Percentiles rank a stretch among this genome's conserved stretches.
These are phyloP conservation scores for Drosophila repleta DNA, from an alignment of 1,140 invertebrate species.

Conservation along the genomic window DNA sequence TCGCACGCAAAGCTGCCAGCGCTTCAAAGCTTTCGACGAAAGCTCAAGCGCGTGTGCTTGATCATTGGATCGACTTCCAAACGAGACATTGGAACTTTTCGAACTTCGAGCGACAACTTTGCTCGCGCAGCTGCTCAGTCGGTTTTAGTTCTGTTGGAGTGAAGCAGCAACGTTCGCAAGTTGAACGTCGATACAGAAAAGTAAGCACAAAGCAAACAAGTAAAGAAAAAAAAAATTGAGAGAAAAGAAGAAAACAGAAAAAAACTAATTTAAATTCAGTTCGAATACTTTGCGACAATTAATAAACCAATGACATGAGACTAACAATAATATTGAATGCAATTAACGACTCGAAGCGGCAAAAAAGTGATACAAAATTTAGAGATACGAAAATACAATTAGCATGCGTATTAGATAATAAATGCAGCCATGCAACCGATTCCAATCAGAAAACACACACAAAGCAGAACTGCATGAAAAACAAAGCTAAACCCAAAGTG, in stretches of 20 bases:
- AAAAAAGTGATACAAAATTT: slow-evolving; percentile 56
- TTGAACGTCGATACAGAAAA: slow-evolving; percentile 70
- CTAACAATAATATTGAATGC: slow-evolving; percentile 1
- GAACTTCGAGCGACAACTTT: slow-evolving; percentile 65
- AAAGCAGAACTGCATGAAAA: slow-evolving; percentile 22
- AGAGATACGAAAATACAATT: slow-evolving; percentile 17
- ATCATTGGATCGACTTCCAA: slow-evolving; percentile 50
- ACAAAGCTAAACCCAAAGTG: slow-evolving; percentile 43
- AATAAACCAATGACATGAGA: neutral
- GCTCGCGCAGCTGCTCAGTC: slow-evolving; percentile 59
- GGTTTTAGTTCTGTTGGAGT: slow-evolving; percentile 75
- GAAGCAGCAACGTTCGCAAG: slow-evolving; percentile 75
- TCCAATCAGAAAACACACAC: slow-evolving; percentile 5
- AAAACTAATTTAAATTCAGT: slow-evolving; percentile 32
- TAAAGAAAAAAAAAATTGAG: slow-evolving; percentile 12
- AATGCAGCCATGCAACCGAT: slow-evolving; percentile 40
- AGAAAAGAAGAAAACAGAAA: slow-evolving; percentile 25
- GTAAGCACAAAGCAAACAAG: slow-evolving; percentile 58
- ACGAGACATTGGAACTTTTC: slow-evolving; percentile 56
- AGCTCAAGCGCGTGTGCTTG: slow-evolving; percentile 39
- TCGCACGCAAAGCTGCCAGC: slow-evolving; percentile 41
- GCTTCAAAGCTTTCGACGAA: slow-evolving; percentile 44
- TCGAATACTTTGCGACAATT: neutral
- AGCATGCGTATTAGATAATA: slow-evolving; percentile 65
- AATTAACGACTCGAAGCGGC: slow-evolving; percentile 14